A percentile compares a stretch with the other conserved stretches of the same genome.
These are phyloP conservation scores for Temnothorax ravouxi DNA, from an alignment of 2,888 invertebrate genomes.

Conservation along the genomic window DNA sequence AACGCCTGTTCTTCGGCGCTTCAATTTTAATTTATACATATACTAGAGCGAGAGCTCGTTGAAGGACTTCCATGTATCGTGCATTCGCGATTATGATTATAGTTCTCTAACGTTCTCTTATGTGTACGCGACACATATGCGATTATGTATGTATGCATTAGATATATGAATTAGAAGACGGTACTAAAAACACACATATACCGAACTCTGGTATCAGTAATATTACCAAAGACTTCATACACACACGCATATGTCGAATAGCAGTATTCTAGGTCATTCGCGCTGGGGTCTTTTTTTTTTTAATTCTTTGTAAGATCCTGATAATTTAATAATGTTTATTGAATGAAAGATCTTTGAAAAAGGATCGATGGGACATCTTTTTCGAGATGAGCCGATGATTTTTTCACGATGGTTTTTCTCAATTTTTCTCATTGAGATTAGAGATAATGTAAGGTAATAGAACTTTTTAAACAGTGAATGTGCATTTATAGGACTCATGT, in stretches of 20 bases:
- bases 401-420: constrained; percentile 1
- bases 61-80: not conserved
- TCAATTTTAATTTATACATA: constrained; percentile 27
- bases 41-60: constrained; percentile 18
- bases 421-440: constrained; percentile 13
- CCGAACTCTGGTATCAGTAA: constrained; percentile 65
- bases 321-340: constrained; percentile 18
- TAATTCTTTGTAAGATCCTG: constrained; percentile 7
- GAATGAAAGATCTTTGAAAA: not conserved
- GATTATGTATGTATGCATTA: constrained; percentile 41
- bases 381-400: not conserved
- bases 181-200: constrained; percentile 53
- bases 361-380: not conserved
- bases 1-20: not conserved
- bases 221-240: constrained; percentile 82
- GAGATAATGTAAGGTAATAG: constrained; percentile 33
- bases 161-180: constrained; percentile 55
- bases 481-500: constrained; percentile 21
- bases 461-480: constrained; percentile 64
- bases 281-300: constrained; percentile 64
- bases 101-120: constrained; percentile 19
- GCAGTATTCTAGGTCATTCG: constrained; percentile 79
- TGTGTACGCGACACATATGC: not conserved
- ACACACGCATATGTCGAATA: constrained; percentile 74
- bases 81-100: constrained; percentile 38